These are phyloP conservation scores for Mylabris phalerata DNA, from an alignment of 1,140 invertebrate species.

Conservation along the genomic window DNA sequence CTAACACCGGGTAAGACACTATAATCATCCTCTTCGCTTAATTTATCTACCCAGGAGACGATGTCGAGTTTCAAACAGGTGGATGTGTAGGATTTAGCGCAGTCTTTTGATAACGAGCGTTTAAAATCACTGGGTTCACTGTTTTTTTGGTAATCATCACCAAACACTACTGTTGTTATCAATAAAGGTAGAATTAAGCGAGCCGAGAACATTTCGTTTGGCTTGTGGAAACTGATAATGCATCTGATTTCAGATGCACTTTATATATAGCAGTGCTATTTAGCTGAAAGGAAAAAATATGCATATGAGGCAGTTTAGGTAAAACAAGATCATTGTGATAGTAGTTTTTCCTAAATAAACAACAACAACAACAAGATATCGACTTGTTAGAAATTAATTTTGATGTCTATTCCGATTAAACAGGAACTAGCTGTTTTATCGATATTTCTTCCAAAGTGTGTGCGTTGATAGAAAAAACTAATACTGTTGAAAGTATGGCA, in stretches of 20 bases:
- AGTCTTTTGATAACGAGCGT: constrained; percentile 51
- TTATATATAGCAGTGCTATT: constrained; percentile 23
- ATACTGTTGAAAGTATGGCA: constrained; percentile 7
- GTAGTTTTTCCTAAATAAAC: too few species aligned
- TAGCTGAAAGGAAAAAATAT: too few species aligned
- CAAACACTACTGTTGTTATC: neutral
- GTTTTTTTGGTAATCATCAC: constrained; percentile 12
- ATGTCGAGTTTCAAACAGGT: constrained; percentile 74
- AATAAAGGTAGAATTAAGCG: neutral
- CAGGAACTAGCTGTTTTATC: too few species aligned
- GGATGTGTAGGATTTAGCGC: constrained; percentile 60
- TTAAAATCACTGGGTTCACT: constrained; percentile 36
- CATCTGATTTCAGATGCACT: neutral
- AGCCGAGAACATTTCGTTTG: too few species aligned
- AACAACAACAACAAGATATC: too few species aligned
- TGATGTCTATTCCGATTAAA: too few species aligned
- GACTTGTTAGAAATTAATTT: too few species aligned
- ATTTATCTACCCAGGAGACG: constrained; percentile 65
- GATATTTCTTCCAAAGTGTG: too few species aligned
- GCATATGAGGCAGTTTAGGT: too few species aligned
- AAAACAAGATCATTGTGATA: too few species aligned
- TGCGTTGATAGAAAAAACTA: neutral
- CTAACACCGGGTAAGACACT: constrained; percentile 63
- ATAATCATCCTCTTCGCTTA: constrained; percentile 57
- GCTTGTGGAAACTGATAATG: constrained; percentile 2